Percentiles rank a stretch among this genome's conserved stretches.
Conservation (phyloP, 1,140 invertebrate species). For the Scaptomyza montana region DNA sequence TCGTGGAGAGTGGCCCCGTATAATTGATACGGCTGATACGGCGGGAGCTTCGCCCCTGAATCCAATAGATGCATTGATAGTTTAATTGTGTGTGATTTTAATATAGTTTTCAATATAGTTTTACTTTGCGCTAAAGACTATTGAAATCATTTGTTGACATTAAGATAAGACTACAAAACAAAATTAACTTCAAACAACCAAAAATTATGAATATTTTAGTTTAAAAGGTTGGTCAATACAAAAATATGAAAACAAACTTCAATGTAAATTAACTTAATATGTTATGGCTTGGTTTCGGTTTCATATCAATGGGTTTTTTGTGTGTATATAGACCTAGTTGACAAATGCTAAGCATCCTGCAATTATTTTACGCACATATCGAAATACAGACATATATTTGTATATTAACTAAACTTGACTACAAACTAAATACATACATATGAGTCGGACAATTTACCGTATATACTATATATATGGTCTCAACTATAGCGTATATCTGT, state of each 20-base stretch:
- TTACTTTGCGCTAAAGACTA: too few species aligned
- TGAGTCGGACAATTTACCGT: neutral
- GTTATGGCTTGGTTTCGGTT: conserved; percentile 66
- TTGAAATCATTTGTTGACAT: too few species aligned
- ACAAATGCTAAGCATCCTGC: conserved; percentile 64
- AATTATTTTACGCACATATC: conserved; percentile 27
- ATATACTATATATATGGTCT: conserved; percentile 6
- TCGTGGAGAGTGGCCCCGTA: too few species aligned
- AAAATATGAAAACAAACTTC: neutral
- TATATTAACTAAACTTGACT: conserved; percentile 32
- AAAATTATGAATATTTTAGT: too few species aligned
- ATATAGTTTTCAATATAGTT: too few species aligned
- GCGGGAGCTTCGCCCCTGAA: too few species aligned
- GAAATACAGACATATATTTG: conserved; percentile 17
- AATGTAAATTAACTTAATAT: conserved; percentile 58
- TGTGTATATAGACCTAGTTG: conserved; percentile 35
- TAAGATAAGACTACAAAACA: too few species aligned
- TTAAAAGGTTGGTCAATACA: neutral
- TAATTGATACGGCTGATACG: too few species aligned
- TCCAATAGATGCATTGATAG: too few species aligned
- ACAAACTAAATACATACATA: conserved; percentile 20
- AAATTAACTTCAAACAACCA: too few species aligned
- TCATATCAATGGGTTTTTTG: conserved; percentile 31
- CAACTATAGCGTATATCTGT: conserved; percentile 26
- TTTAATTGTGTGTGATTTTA: too few species aligned